A percentile compares a stretch with the other conserved stretches of the same genome.
These are phyloP conservation scores for Centruroides vittatus DNA, from an alignment of 1,140 invertebrate species.

Conservation along the genomic window DNA sequence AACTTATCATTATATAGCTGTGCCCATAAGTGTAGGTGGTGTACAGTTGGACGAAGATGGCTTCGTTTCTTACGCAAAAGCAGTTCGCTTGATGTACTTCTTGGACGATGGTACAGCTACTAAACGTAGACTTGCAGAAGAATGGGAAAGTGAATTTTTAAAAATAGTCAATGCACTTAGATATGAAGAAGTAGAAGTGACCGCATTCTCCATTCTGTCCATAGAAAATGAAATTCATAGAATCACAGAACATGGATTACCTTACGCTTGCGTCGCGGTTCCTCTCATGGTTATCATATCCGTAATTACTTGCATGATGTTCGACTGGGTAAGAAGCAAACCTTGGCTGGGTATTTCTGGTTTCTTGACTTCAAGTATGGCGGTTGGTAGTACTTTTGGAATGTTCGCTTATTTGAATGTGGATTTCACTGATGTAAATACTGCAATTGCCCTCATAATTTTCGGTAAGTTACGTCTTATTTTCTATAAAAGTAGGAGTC, in stretches of 20 bases:
- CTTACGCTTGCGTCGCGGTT: conserved; percentile 35
- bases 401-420: conserved; percentile 73
- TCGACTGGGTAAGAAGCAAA: conserved; percentile 71
- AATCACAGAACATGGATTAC: conserved; percentile 70
- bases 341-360: conserved; percentile 76
- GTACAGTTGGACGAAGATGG: conserved; percentile 53
- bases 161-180: conserved; percentile 26
- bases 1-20: conserved; percentile 62
- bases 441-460: conserved; percentile 85
- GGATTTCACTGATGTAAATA: conserved; percentile 83
- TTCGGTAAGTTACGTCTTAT: conserved; percentile 51
- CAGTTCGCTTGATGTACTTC: conserved; percentile 72
- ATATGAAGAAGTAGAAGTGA: conserved; percentile 61
- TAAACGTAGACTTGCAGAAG: conserved; percentile 47
- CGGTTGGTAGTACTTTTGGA: conserved; percentile 74
- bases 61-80: conserved; percentile 55
- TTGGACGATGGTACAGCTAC: conserved; percentile 59
- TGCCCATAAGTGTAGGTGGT: conserved; percentile 59
- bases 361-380: conserved; percentile 74
- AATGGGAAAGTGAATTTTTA: conserved; percentile 73
- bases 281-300: conserved; percentile 57
- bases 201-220: conserved; percentile 67
- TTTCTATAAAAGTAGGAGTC: too few relatives aligned
- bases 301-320: conserved; percentile 51
- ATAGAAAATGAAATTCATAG: conserved; percentile 73